These are phyloP conservation scores for Oreortyx pictus DNA, from an alignment of 2,797 vertebrate species.

Conservation along the genomic window DNA sequence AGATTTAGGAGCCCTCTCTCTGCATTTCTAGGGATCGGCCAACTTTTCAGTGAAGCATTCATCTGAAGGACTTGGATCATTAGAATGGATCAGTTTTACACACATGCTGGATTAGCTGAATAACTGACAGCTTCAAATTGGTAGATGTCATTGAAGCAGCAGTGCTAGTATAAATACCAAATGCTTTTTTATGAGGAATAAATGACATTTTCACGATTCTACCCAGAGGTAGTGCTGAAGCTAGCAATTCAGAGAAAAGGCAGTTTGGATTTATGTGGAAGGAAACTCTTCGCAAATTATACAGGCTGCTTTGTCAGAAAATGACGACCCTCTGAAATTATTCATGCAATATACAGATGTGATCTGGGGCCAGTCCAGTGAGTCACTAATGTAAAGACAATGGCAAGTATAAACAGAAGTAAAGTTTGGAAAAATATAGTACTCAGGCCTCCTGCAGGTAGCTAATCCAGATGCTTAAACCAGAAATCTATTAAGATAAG, in stretches of 20 bases:
- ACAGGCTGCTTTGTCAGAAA: neutral
- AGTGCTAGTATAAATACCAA: neutral
- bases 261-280: neutral
- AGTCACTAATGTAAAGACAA: neutral
- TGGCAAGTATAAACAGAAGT: slow-evolving; percentile 1
- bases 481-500: neutral
- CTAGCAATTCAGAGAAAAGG: neutral
- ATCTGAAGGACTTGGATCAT: neutral
- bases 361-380: neutral
- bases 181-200: neutral
- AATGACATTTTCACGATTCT: neutral
- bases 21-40: neutral
- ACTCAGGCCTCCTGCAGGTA: neutral
- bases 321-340: neutral
- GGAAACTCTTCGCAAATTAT: neutral
- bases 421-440: neutral
- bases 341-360: neutral
- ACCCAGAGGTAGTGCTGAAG: neutral
- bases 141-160: neutral
- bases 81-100: neutral
- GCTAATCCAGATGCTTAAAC: neutral
- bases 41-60: neutral
- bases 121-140: neutral
- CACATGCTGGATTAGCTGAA: neutral
- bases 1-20: neutral